Conservation (phyloP, 23 tunicate species). For the Halocynthia aurantium region DNA sequence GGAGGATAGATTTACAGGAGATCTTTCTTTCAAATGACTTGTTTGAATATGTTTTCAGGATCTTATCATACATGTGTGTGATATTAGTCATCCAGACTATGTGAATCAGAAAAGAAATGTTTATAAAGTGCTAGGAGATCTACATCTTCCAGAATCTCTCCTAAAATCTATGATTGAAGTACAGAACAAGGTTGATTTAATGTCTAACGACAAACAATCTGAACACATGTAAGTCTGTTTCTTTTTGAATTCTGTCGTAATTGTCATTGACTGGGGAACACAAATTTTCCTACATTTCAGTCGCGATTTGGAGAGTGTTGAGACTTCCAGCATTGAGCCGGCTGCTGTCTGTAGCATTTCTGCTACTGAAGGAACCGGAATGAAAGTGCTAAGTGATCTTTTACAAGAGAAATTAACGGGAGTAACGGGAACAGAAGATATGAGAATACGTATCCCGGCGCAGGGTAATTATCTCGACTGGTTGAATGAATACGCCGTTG, state of each 20-base stretch:
- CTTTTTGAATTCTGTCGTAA: background rate
- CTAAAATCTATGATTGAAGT: slow-evolving; percentile 66
- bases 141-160: slow-evolving; percentile 26
- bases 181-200: slow-evolving; percentile 68
- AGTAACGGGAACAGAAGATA: slow-evolving; percentile 29
- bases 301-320: background rate
- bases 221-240: background rate
- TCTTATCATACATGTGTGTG: slow-evolving; percentile 72
- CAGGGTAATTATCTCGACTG: slow-evolving; percentile 49
- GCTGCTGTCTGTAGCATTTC: slow-evolving; percentile 47
- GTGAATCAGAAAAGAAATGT: slow-evolving; percentile 56
- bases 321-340: slow-evolving; percentile 7
- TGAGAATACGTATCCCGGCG: slow-evolving; percentile 42
- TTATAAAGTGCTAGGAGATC: slow-evolving; percentile 31
- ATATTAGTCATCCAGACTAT: slow-evolving; percentile 67
- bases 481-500: slow-evolving; percentile 34
- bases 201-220: background rate
- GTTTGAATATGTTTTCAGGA: slow-evolving; percentile 34
- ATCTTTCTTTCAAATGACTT: slow-evolving; percentile 1
- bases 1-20: background rate
- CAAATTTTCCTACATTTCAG: slow-evolving; percentile 1
- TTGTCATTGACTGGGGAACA: background rate
- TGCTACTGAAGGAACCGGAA: slow-evolving; percentile 31
- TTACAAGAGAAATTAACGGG: slow-evolving; percentile 42
- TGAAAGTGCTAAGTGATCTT: slow-evolving; percentile 19